Conservation (phyloP, 2,113 vertebrate genomes). For the Aptenodytes forsteri region DNA sequence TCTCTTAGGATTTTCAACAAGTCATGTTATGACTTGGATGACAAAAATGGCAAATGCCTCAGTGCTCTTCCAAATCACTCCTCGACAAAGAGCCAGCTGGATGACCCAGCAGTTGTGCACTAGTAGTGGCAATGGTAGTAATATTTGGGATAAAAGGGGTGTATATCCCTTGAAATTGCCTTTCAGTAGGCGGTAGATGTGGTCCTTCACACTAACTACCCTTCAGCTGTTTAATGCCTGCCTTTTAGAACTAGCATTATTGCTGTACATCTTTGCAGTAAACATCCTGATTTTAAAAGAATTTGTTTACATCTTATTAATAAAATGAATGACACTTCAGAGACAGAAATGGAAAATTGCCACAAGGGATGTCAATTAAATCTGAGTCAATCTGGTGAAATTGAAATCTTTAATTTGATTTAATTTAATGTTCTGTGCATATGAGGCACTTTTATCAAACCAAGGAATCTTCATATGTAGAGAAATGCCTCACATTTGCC, state of each 20-base stretch:
- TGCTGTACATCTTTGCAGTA: background rate
- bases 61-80: background rate
- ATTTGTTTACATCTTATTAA: conserved; percentile 57
- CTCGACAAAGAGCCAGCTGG: background rate
- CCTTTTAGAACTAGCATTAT: background rate
- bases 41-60: background rate
- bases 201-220: background rate
- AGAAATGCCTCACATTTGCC: background rate
- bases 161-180: background rate
- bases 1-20: background rate
- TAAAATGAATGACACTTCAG: conserved; percentile 40
- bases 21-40: background rate
- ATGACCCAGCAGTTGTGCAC: background rate
- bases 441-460: background rate
- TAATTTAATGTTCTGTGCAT: conserved; percentile 34
- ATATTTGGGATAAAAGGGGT: background rate
- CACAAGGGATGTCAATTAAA: conserved; percentile 30
- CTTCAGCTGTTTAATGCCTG: background rate
- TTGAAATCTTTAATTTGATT: conserved; percentile 50
- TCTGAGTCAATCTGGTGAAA: conserved; percentile 42
- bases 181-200: background rate
- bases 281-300: conserved; percentile 20
- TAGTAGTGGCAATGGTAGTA: background rate
- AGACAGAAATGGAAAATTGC: conserved; percentile 40
- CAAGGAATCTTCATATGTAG: background rate